Conservation (phyloP, 2,113 vertebrate species). For the Oxyura jamaicensis region DNA sequence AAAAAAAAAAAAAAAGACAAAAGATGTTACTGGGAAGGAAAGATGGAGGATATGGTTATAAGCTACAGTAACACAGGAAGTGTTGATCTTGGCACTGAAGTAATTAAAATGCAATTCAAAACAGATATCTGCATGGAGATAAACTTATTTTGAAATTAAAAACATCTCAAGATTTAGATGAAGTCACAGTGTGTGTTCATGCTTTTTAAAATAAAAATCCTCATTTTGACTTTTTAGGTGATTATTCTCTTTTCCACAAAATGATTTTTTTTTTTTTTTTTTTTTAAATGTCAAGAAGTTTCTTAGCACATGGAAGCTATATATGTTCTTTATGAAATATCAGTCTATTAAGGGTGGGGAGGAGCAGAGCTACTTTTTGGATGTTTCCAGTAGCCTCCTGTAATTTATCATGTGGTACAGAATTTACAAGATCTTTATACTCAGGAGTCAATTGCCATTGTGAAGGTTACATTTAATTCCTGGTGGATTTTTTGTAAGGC, state of each 20-base stretch:
- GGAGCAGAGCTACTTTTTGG: neutral
- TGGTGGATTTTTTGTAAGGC: neutral
- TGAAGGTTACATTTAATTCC: neutral
- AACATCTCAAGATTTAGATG: neutral
- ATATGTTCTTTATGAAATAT: neutral
- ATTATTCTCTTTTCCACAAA: neutral
- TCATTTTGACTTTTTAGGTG: neutral
- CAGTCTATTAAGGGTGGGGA: neutral
- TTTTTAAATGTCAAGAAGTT: neutral
- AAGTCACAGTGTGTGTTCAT: neutral
- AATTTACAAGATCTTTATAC: neutral
- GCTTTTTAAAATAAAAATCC: neutral
- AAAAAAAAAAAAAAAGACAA: neutral
- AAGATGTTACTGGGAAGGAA: neutral
- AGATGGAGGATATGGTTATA: neutral
- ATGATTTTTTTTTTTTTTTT: neutral
- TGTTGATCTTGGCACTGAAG: neutral
- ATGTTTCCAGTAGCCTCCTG: neutral
- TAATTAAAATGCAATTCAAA: neutral
- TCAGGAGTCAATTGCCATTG: neutral
- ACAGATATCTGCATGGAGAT: neutral
- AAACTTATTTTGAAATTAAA: neutral
- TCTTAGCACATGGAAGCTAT: neutral
- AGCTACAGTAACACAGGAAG: neutral
- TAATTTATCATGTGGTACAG: neutral